Conservation (phyloP, 2,797 vertebrate genomes). For the Rhinogobio ventralis region DNA sequence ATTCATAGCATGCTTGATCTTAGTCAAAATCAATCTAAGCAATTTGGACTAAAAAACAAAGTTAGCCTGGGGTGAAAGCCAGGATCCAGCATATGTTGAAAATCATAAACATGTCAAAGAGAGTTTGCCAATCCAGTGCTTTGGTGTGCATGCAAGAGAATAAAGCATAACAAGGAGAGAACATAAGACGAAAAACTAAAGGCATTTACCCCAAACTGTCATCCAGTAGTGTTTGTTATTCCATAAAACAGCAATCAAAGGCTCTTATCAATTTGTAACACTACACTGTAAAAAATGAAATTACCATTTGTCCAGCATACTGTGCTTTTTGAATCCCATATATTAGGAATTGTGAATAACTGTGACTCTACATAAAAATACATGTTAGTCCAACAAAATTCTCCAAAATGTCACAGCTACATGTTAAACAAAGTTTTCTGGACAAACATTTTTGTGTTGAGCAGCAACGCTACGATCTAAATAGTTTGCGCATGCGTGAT, state of each 20-base stretch:
- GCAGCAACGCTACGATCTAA: too few species aligned
- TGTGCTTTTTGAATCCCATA: too few species aligned
- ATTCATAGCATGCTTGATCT: not conserved
- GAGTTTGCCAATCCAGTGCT: not conserved
- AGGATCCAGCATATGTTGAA: not conserved
- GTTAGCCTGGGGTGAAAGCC: not conserved
- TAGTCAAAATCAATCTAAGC: slow-evolving; percentile 15
- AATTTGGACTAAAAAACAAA: slow-evolving; percentile 19
- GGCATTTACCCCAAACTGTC: slow-evolving; percentile 50
- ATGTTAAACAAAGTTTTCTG: too few species aligned
- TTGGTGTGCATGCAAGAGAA: not conserved
- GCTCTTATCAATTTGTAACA: not conserved
- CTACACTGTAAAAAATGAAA: too few species aligned
- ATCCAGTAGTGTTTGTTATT: slow-evolving; percentile 36
- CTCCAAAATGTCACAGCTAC: too few species aligned
- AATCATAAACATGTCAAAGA: slow-evolving; percentile 33
- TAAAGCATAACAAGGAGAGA: not conserved
- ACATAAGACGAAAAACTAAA: not conserved
- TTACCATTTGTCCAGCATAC: too few species aligned
- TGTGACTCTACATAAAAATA: too few species aligned
- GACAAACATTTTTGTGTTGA: too few species aligned
- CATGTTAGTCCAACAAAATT: too few species aligned
- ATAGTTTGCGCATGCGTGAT: too few species aligned
- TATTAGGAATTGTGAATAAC: too few species aligned
- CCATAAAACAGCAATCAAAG: slow-evolving; percentile 14